A percentile compares a stretch with the other conserved stretches of the same genome.
phyloP scores from a whole-genome alignment of 2,113 vertebrate species.

The Todiramphus chloris region DNA sequence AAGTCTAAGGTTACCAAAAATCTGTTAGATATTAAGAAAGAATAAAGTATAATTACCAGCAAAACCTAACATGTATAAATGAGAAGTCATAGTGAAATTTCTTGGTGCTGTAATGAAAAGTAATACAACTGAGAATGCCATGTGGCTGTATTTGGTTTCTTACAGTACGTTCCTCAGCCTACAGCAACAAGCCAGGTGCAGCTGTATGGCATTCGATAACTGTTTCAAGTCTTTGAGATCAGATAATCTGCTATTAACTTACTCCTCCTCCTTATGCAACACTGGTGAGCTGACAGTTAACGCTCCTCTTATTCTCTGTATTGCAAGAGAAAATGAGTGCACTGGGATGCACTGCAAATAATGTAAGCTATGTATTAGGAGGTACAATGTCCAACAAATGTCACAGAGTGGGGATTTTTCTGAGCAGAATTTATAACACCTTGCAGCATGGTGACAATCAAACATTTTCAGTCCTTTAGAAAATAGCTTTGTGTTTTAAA shows the following conservation, averaged over 20 bases:
- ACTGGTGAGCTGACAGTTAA: background rate
- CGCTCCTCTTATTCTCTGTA: background rate
- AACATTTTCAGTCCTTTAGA: constrained; percentile 15
- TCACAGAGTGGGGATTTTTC: constrained; percentile 23
- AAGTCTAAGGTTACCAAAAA: background rate
- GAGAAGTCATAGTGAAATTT: background rate
- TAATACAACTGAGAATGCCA: background rate
- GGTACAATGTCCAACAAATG: background rate
- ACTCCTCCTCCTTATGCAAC: background rate
- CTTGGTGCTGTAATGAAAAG: background rate
- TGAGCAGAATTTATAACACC: constrained; percentile 46
- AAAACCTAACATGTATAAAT: background rate
- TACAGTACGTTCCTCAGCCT: background rate
- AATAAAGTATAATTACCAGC: background rate
- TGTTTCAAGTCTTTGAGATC: background rate
- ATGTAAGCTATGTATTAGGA: background rate
- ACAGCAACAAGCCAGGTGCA: background rate
- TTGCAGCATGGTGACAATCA: background rate
- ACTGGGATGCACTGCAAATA: background rate
- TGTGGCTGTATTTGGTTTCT: background rate
- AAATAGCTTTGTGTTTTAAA: constrained; percentile 53
- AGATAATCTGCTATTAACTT: background rate
- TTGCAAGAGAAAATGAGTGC: background rate
- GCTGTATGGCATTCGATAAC: background rate
- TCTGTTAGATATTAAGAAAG: background rate